Base-by-base conservation (phyloP, 2,113 vertebrate species). In the Murina feae region DNA sequence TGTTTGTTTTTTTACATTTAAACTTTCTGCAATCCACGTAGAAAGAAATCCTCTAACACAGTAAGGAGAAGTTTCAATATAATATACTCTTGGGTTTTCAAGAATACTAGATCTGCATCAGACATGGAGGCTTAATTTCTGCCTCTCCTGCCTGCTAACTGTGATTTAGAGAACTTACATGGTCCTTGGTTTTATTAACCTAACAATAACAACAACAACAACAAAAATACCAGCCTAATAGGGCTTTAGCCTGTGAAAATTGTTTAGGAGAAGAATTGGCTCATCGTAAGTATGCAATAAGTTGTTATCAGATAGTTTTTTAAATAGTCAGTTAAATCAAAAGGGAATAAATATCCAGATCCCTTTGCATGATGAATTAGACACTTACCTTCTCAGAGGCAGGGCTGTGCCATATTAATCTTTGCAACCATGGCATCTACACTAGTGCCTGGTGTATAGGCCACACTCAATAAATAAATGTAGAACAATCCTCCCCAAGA, bases 161-260 rank as follows among this genome's bases (percentile, higher is more conserved):
- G 6, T 72, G 9, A 89, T 63, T 49, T n/a, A 23, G 12, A 72
- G 37, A 93, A 93, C 80, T 49, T 78, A 37, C 60, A n/a, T 93
- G 37, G 72, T 28, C 44, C 35, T 93, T 92, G 9, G n/a, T 80
- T 84, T 68, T 89, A 80, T 92, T 32, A 76, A 53, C 25, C 37
- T 53, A 63, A 71, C 42, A 69, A 47, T 35, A 90, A n/a, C 71
- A 30, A 30, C 37, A 78, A 30, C 37, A 78, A 63, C 35, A 37
- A 82, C 69, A 66, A 37, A 79, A 42, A 80, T 72, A 60, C 7
- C 13, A 85, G 17, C 7, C 2, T 85, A 37, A 32, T 6, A 72
- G 18, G 18, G 7, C 35, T 72, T 92, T 21, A 93, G 16, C 42
- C 88, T 25, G 28, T 53, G 2, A 71, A 88, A 91, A n/a, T 37